A percentile compares a stretch with the other conserved stretches of the same genome.
phyloP scores from a whole-genome alignment of 2,797 vertebrate genomes.

The Anableps anableps region DNA sequence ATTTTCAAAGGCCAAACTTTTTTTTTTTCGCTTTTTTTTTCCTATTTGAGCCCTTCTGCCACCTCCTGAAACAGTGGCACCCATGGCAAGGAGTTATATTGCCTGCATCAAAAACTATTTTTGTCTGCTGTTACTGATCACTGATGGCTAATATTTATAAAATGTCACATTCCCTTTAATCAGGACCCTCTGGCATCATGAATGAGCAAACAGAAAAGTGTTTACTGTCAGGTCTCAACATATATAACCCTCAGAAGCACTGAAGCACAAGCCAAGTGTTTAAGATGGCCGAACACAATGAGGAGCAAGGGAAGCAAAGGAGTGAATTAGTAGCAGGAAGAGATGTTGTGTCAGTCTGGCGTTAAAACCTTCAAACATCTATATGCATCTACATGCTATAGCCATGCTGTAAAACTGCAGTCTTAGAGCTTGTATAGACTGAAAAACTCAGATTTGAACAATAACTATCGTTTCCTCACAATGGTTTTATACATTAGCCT shows the following conservation, averaged over 20 bases:
- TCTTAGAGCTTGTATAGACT: background rate
- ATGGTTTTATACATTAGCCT: background rate
- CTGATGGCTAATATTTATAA: background rate
- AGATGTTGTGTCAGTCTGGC: background rate
- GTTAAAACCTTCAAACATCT: background rate
- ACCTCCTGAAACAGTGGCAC: background rate
- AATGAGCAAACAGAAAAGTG: background rate
- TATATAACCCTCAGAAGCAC: background rate
- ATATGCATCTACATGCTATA: background rate
- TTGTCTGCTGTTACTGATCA: background rate
- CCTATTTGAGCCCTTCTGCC: background rate
- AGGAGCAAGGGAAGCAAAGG: background rate
- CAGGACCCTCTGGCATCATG: background rate
- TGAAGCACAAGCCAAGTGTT: background rate
- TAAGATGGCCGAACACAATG: background rate
- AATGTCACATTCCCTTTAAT: background rate
- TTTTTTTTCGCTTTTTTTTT: background rate
- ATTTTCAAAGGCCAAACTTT: background rate
- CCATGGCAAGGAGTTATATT: background rate
- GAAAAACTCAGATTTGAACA: background rate
- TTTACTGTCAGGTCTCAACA: background rate
- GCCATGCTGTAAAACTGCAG: background rate
- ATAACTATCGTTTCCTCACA: background rate
- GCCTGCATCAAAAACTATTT: no score
- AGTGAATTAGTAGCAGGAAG: background rate